Percentiles rank a stretch among this genome's conserved stretches.
Conservation (phyloP, 2,797 vertebrate genomes). For the Pseudomugil gertrudae region DNA sequence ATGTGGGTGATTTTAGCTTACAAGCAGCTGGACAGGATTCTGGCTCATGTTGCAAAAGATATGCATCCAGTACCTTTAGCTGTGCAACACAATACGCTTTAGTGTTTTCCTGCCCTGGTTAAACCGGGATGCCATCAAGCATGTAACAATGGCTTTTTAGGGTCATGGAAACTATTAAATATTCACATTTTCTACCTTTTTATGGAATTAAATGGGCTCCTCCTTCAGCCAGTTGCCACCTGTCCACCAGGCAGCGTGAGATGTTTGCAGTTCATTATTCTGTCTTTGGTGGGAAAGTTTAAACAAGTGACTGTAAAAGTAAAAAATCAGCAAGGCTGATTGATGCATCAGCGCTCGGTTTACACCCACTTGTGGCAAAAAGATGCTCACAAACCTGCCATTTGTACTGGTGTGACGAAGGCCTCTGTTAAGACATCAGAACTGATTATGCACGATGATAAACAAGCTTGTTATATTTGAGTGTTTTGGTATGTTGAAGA, state of each 20-base stretch:
- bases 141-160: not conserved
- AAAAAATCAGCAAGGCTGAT: not conserved
- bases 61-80: not conserved
- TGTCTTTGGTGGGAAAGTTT: not conserved
- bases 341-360: not conserved
- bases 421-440: conserved; percentile 28
- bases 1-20: not conserved
- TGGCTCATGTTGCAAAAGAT: conserved; percentile 21
- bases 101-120: conserved; percentile 21
- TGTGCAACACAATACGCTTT: conserved; percentile 6
- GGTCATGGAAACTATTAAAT: not conserved
- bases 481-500: conserved; percentile 16
- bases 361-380: conserved; percentile 28
- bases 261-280: not conserved
- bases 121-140: not conserved
- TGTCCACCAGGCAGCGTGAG: not conserved
- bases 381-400: conserved; percentile 1
- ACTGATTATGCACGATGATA: not conserved
- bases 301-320: not conserved
- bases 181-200: not conserved
- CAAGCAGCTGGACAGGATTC: conserved; percentile 1
- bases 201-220: not conserved
- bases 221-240: no score
- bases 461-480: not conserved
- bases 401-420: conserved; percentile 23